Evolutionary conservation across 1,140 invertebrate species (phyloP).

Genomic region (Drosophila busckii): DNA sequence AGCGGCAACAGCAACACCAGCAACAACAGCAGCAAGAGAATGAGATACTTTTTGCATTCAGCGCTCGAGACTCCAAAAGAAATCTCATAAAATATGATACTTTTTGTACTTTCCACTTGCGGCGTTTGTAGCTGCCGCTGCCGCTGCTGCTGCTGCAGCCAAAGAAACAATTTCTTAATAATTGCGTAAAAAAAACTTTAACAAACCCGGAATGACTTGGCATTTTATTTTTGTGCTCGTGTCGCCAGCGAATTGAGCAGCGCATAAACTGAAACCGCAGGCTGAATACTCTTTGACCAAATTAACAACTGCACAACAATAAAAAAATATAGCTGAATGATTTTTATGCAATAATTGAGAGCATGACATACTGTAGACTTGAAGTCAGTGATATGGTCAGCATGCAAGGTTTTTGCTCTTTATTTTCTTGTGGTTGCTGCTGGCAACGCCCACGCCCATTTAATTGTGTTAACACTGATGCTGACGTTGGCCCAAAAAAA

Average conservation of each 20-base stretch:
- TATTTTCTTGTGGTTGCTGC: neutral
- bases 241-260: neutral
- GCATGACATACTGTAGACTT: too few species aligned
- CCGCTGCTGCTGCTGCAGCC: neutral
- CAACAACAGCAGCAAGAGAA: too few species aligned
- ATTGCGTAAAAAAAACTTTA: constrained; percentile 12
- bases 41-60: too few species aligned
- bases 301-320: too few species aligned
- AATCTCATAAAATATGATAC: constrained; percentile 33
- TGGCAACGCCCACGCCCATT: constrained; percentile 11
- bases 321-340: too few species aligned
- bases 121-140: neutral
- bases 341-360: too few species aligned
- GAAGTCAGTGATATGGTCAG: too few species aligned
- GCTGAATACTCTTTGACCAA: too few species aligned
- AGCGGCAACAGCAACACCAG: constrained; percentile 1
- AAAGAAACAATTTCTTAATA: constrained; percentile 28
- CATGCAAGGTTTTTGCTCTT: constrained; percentile 16
- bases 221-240: too few species aligned
- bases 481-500: constrained; percentile 10
- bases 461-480: constrained; percentile 58
- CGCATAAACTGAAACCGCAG: neutral
- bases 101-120: neutral
- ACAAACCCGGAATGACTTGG: constrained; percentile 9
- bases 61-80: constrained; percentile 5